A percentile compares a stretch with the other conserved stretches of the same genome.
phyloP scores from a whole-genome alignment of 2,797 vertebrate genomes.

The Chiroxiphia lanceolata region DNA sequence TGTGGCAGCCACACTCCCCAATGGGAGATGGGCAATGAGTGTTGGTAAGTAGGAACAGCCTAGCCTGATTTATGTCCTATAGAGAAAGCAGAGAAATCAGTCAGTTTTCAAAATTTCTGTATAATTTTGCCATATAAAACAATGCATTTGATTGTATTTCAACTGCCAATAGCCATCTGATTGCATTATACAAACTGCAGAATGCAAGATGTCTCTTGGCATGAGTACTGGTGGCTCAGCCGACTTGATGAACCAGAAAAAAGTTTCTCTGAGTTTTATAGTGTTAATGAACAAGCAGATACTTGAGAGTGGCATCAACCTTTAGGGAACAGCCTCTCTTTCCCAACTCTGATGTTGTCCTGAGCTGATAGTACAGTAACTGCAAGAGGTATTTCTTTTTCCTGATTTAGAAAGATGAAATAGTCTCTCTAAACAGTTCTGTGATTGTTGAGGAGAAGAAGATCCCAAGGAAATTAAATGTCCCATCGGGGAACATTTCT shows the following conservation, averaged over 20 bases:
- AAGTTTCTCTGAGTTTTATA: background rate
- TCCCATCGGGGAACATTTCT: background rate
- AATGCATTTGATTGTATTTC: background rate
- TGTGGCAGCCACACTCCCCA: background rate
- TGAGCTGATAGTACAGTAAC: background rate
- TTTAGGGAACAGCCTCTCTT: background rate
- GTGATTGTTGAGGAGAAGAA: background rate
- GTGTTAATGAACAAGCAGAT: background rate
- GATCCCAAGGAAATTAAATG: background rate
- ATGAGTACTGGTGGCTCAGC: rapidly evolving
- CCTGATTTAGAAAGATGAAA: background rate
- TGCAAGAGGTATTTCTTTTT: background rate
- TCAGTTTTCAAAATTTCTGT: background rate
- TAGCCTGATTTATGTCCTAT: background rate
- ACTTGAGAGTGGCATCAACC: background rate
- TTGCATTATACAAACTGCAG: background rate
- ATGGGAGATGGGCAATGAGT: background rate
- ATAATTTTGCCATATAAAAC: background rate
- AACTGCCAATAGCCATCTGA: background rate
- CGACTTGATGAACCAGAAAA: background rate
- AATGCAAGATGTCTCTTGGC: background rate
- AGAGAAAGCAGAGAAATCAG: background rate
- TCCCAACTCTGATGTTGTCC: background rate
- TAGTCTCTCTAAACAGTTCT: background rate
- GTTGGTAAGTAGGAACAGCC: background rate